These are phyloP conservation scores for Clarias fuscus DNA, from an alignment of 2,797 vertebrate genomes.

Conservation along the genomic window DNA sequence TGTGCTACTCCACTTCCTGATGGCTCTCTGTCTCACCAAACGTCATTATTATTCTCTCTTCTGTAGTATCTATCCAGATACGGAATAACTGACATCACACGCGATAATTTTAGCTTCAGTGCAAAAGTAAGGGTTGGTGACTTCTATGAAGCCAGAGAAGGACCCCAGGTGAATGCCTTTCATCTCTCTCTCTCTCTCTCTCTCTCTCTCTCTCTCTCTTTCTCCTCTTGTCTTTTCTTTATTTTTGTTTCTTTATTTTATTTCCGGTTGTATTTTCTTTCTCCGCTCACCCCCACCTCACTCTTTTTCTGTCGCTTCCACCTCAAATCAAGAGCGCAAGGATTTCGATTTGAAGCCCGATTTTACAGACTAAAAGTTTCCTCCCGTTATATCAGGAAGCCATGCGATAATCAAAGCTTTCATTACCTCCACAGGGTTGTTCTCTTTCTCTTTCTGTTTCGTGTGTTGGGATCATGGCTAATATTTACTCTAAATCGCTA, in stretches of 20 bases:
- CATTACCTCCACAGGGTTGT: conserved; percentile 76
- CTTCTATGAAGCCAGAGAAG: conserved; percentile 99
- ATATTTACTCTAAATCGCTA: conserved; percentile 10
- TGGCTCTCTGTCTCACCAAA: conserved; percentile 71
- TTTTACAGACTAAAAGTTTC: conserved; percentile 26
- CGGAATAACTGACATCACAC: conserved; percentile 99
- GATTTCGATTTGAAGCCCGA: conserved; percentile 52
- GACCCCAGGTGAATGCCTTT: conserved; percentile 96
- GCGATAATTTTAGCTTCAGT: conserved; percentile 99
- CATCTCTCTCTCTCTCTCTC: conserved; percentile 68
- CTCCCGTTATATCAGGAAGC: conserved; percentile 65
- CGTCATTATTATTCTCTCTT: conserved; percentile 86
- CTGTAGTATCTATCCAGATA: conserved; percentile 99
- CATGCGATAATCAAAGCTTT: conserved; percentile 73
- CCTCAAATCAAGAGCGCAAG: conserved; percentile 52
- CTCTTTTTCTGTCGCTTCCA: conserved; percentile 47
- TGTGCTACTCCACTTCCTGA: conserved; percentile 64
- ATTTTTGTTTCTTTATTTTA: background rate
- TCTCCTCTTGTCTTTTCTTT: conserved; percentile 52
- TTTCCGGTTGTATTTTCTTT: conserved; percentile 41
- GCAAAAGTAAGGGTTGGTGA: conserved; percentile 99
- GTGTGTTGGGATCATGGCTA: conserved; percentile 50
- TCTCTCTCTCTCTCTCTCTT: conserved; percentile 50
- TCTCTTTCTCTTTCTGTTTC: conserved; percentile 54
- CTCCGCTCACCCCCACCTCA: conserved; percentile 52